phyloP scores from a whole-genome alignment of 2,888 invertebrate genomes.

The Entomobrya multifasciata region DNA sequence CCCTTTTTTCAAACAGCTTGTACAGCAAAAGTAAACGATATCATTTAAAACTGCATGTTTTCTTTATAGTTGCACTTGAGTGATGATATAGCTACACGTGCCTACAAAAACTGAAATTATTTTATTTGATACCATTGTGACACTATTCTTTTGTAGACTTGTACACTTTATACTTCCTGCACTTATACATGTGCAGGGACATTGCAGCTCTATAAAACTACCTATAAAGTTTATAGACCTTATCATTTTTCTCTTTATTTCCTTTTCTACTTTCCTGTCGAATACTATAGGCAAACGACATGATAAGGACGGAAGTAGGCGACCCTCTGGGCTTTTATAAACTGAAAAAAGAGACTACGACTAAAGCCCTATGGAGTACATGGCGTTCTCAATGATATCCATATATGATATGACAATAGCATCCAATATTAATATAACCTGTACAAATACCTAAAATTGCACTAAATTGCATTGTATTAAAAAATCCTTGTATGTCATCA shows the following conservation, averaged over 20 bases:
- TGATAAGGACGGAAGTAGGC: too few species aligned
- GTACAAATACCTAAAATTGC: background rate
- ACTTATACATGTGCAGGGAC: too few species aligned
- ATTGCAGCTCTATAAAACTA: background rate
- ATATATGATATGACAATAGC: slow-evolving; percentile 26
- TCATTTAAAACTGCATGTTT: background rate
- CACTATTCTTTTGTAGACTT: too few species aligned
- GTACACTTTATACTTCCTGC: too few species aligned
- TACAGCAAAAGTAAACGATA: background rate
- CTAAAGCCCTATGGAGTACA: slow-evolving; percentile 1
- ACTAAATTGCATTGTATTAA: too few species aligned
- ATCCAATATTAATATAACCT: background rate
- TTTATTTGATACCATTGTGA: too few species aligned
- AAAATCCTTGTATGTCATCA: too few species aligned
- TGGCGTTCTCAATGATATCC: slow-evolving; percentile 16
- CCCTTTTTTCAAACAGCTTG: background rate
- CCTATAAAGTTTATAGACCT: background rate
- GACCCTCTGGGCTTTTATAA: slow-evolving; percentile 19
- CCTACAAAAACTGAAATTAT: too few species aligned
- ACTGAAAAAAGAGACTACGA: background rate
- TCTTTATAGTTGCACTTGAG: background rate
- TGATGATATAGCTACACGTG: background rate
- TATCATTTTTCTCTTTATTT: slow-evolving; percentile 1
- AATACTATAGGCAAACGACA: too few species aligned
- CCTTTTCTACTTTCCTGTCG: background rate